Base-by-base conservation (phyloP, 2,888 invertebrate species). In the Platycnemis pennipes region DNA sequence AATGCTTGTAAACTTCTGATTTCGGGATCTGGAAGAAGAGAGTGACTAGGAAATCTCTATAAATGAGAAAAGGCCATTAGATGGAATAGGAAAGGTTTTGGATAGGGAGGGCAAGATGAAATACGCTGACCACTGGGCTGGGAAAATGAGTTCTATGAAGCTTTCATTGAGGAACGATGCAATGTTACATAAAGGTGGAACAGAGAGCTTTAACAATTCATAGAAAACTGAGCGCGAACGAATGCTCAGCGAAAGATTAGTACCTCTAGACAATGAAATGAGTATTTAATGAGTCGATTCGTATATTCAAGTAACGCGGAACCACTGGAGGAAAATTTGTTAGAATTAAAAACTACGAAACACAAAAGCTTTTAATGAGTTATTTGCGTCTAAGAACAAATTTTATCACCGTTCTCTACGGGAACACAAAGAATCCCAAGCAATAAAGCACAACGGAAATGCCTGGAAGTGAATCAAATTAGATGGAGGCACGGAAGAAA, bases 131-230 rank as follows among this genome's bases (percentile, higher is more conserved):
- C 77, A 77, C 37, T 77, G 77, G 77, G 13, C 37, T 37, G 77
- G 77, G 77, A 77, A 77, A 77, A 77, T 37, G 37, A 37, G 77
- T 37, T 77, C 77, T 77, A 37, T 77, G 77, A 77, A 77, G 37
- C 77, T 77, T 37, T 2, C 31, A 11, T 22, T 11, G 77, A 16
- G 31, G 37, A 37, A 37, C 77, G 77, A 13, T 77, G 31, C 63
- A 37, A 26, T 77, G 77, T 37, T 37, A 16, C 16, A 37, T 77
- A 77, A 37, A 77, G 31, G 13, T 11, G 77, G 16, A 77, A 77
- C 8, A 26, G 2, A 77, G 37, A 11, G 37, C 31, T 22, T 37
- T 26, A 31, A 77, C 37, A 8, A 77, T 11, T 77, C 37, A 13
- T 77, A 77, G 77, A 37, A 77, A 77, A 77, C 77, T 8, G 37